Evolutionary conservation across 2,113 vertebrate species (phyloP), one percentile per base, ranked within the genome.

Genomic region (Carettochelys insculpta): DNA sequence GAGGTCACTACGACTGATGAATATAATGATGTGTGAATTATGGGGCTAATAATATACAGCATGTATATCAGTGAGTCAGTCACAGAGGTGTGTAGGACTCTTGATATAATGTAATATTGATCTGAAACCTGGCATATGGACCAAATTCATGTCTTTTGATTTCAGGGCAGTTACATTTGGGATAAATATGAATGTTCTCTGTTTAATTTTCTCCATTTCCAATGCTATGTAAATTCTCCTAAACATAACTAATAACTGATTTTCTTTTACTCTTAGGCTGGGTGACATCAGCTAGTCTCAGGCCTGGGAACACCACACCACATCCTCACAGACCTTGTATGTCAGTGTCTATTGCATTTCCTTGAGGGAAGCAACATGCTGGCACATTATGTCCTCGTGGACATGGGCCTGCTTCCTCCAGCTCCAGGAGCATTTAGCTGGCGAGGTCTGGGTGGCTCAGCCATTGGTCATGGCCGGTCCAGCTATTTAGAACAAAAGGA

Each of bases 261-360:
- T 90, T 94, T 91, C 56, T 95, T 92, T 95, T 91, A 94, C 2
- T 58, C 29, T 58, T n/a, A n/a, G n/a, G n/a, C n/a, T n/a, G n/a
- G n/a, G n/a, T n/a, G n/a, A n/a, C n/a, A n/a, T n/a, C n/a, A n/a
- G n/a, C n/a, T n/a, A n/a, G n/a, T n/a, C n/a, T n/a, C n/a, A n/a
- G n/a, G n/a, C n/a, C n/a, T n/a, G n/a, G n/a, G n/a, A n/a, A n/a
- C n/a, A n/a, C n/a, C n/a, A n/a, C n/a, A n/a, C n/a, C n/a, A n/a
- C n/a, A n/a, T n/a, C n/a, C n/a, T n/a, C n/a, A n/a, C n/a, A n/a
- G n/a, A n/a, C n/a, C n/a, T n/a, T n/a, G n/a, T n/a, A n/a, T n/a
- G n/a, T n/a, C n/a, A n/a, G n/a, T n/a, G n/a, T n/a, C n/a, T n/a
- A n/a, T n/a, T n/a, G n/a, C n/a, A n/a, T n/a, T n/a, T n/a, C n/a